These are phyloP conservation scores for Cecropterus lyciades DNA, from an alignment of 1,140 invertebrate genomes.

Conservation along the genomic window DNA sequence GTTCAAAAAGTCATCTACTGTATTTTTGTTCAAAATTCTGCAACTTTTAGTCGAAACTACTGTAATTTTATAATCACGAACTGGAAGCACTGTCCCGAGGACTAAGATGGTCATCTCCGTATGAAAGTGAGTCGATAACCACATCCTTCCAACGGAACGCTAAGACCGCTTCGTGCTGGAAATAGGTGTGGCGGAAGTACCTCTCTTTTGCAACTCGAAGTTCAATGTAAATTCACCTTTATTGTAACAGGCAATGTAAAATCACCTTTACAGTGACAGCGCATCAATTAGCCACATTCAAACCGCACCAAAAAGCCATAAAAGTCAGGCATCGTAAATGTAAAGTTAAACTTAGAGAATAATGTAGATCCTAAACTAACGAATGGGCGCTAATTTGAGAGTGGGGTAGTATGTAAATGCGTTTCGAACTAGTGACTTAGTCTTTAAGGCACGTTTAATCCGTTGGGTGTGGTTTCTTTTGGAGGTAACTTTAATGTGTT, in stretches of 20 bases:
- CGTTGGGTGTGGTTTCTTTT: not conserved
- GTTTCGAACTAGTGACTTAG: conserved; percentile 25
- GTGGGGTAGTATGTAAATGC: conserved; percentile 32
- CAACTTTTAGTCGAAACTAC: too few species aligned
- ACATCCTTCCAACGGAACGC: too few species aligned
- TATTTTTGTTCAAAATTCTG: too few species aligned
- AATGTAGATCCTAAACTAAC: conserved; percentile 34
- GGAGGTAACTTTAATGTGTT: not conserved
- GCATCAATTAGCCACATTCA: conserved; percentile 15
- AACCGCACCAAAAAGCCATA: conserved; percentile 19
- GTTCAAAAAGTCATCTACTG: too few species aligned
- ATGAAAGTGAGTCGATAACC: too few species aligned
- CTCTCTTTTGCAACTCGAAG: too few species aligned
- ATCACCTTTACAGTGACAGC: not conserved
- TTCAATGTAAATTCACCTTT: too few species aligned
- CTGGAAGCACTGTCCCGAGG: too few species aligned
- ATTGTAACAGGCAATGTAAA: not conserved
- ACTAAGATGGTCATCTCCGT: too few species aligned
- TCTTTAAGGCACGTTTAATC: not conserved
- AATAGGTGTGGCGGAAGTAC: too few species aligned
- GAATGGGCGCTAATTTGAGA: conserved; percentile 29
- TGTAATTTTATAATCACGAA: too few species aligned
- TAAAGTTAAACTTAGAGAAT: conserved; percentile 17
- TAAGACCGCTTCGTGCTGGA: too few species aligned
- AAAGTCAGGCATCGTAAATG: conserved; percentile 18